Percentiles rank a stretch among this genome's conserved stretches.
Conservation (phyloP, 2,888 invertebrate genomes). For the Coleophora deauratella region DNA sequence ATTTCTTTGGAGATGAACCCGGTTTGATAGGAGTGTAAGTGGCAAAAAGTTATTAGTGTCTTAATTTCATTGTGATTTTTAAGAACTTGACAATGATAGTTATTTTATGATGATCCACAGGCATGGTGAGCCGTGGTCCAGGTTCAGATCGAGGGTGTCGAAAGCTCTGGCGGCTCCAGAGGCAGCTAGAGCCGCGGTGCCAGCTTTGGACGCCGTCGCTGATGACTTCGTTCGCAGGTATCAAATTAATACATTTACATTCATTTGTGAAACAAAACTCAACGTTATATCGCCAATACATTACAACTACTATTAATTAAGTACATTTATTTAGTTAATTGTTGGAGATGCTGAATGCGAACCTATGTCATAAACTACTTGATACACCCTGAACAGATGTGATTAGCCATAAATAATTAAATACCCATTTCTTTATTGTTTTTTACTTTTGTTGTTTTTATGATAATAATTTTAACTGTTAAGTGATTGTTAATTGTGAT, state of each 20-base stretch:
- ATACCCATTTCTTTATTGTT: too few relatives aligned
- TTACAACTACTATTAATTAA: too few relatives aligned
- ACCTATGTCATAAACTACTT: too few relatives aligned
- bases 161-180: conserved; percentile 87
- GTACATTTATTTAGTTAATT: too few relatives aligned
- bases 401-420: too few relatives aligned
- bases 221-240: conserved; percentile 83
- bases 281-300: too few relatives aligned
- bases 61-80: background rate
- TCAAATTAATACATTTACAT: conserved; percentile 7
- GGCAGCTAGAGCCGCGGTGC: conserved; percentile 84
- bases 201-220: conserved; percentile 82
- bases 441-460: too few relatives aligned
- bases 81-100: background rate
- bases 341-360: too few relatives aligned
- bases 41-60: background rate
- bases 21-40: conserved; percentile 85
- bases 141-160: conserved; percentile 87
- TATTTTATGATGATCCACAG: conserved; percentile 66
- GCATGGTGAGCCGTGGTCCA: conserved; percentile 91
- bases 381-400: too few relatives aligned
- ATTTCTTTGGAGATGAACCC: conserved; percentile 81
- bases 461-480: too few relatives aligned
- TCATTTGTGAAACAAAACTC: too few relatives aligned
- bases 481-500: too few relatives aligned